Evolutionary conservation across 2,888 invertebrate genomes (phyloP), one percentile per base, ranked within the genome.

Genomic region (Drosophila atripex): DNA sequence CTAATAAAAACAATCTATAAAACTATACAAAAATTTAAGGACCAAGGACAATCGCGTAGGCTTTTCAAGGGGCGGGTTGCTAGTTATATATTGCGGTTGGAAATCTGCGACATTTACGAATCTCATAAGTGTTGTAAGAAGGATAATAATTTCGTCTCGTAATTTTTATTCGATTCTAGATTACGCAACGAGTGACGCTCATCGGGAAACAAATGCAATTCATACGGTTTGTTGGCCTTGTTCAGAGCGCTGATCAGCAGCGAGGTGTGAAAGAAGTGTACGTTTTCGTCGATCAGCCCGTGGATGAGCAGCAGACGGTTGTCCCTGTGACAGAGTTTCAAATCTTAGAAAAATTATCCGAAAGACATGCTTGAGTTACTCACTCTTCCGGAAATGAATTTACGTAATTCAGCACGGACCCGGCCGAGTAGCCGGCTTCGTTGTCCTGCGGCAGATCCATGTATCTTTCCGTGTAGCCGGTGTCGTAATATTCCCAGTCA

Each of bases 381-480:
- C 92, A 97, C 96, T 98, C 96, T 90, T 98, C 97, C 1, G 98
- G 98, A 91, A 99, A 97, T 90, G 95, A 95, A 80, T 95, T 95
- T 50, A 97, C 95, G 87, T 96, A 96, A 65, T 95, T 95, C 41
- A 98, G 93, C 71, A 99, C 96, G 32, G 96, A 97, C 58, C 97
- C 97, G 57, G 95, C 93, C 61, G 93, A 93, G 92, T 99, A 99
- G 7, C 96, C 98, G 73, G 93, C 92, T 55, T 92, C 92, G 92
- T 97, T 97, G 76, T 94, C 93, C 59, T 94, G 93, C 0, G 97
- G 97, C 71, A 96, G 92, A 90, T 96, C 97, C 97, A 99, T 97
- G 92, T 99, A 99, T 39, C 99, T 94, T 92, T 99, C 99, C 55
- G 98, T 99, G 93, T 99, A 99, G 12, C 98, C 99, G 0, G 99